These are phyloP conservation scores for silkworm (Bombyx mori) DNA, from an alignment of 1,140 invertebrate genomes.

Conservation along the genomic window ASM3026992v2 NC_085115.1:16678501-16679000, in stretches of 20 bases:
- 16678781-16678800: constrained; percentile 27
- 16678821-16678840: constrained; percentile 1
- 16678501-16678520: too few relatives aligned
- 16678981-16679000: constrained; percentile 26
- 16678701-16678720: constrained; percentile 15
- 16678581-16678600: too few relatives aligned
- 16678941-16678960: constrained; percentile 49
- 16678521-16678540: too few relatives aligned
- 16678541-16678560: too few relatives aligned
- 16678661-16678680: background rate
- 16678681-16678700: constrained; percentile 11
- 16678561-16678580: too few relatives aligned
- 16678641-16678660: too few relatives aligned
- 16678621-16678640: too few relatives aligned
- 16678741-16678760: constrained; percentile 29
- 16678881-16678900: constrained; percentile 30
- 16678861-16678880: constrained; percentile 39
- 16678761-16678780: constrained; percentile 24
- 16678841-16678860: constrained; percentile 27
- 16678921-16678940: constrained; percentile 20
- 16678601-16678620: too few relatives aligned
- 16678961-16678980: constrained; percentile 42
- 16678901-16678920: constrained; percentile 34
- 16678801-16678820: constrained; percentile 15
- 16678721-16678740: constrained; percentile 21